phyloP scores from a whole-genome alignment of 2,888 invertebrate species.

The Steromphala cineraria region DNA sequence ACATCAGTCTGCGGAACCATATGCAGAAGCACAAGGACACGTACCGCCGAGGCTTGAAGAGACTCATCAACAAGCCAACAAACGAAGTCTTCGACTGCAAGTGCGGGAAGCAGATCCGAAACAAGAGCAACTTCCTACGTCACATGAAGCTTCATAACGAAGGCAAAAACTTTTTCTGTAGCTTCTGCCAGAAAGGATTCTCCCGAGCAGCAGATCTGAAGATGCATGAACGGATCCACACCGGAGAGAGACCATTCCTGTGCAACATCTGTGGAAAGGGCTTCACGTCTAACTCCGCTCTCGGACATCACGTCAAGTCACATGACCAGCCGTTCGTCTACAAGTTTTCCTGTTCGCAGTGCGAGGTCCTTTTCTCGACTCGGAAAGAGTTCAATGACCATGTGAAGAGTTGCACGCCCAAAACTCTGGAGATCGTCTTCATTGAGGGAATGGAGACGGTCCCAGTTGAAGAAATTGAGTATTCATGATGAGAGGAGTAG shows the following conservation, averaged over 20 bases:
- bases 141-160: conserved; percentile 6
- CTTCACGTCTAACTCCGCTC: conserved; percentile 1
- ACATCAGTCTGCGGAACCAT: conserved; percentile 9
- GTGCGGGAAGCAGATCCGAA: background rate
- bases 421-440: background rate
- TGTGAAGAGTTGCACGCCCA: background rate
- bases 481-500: background rate
- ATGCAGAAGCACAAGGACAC: conserved; percentile 8
- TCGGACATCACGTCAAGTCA: background rate
- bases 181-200: background rate
- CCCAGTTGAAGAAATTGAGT: background rate
- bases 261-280: background rate
- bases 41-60: background rate
- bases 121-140: conserved; percentile 2
- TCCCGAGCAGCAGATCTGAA: background rate
- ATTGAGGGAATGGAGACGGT: background rate
- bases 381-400: background rate
- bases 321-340: background rate
- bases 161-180: background rate
- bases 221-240: background rate
- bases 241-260: background rate
- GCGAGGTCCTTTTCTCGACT: background rate
- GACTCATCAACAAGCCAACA: background rate
- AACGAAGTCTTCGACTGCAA: background rate
- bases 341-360: background rate